A percentile compares a stretch with the other conserved stretches of the same genome.
These are phyloP conservation scores for Eupeodes corollae DNA, from an alignment of 1,140 invertebrate genomes.

Conservation along the genomic window DNA sequence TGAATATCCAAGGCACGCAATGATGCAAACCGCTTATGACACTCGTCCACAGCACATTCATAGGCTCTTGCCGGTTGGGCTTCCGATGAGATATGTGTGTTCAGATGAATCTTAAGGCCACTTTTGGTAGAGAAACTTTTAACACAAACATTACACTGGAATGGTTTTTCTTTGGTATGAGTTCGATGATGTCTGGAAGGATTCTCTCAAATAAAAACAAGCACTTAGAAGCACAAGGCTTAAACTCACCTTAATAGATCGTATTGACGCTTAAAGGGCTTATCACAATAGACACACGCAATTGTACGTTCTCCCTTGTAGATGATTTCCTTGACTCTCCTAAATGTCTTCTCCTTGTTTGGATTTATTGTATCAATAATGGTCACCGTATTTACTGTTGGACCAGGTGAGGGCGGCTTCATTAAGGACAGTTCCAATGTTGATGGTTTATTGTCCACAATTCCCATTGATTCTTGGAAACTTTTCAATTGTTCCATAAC, in stretches of 20 bases:
- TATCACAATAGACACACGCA: conserved; percentile 16
- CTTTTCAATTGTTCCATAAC: not conserved
- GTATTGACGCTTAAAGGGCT: conserved; percentile 13
- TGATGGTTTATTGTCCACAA: not conserved
- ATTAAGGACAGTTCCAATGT: not conserved
- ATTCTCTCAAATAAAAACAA: not conserved
- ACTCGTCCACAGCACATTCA: conserved; percentile 4
- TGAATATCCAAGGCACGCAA: conserved; percentile 3
- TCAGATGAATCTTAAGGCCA: conserved; percentile 2
- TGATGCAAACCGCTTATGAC: conserved; percentile 2
- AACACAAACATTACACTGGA: conserved; percentile 6
- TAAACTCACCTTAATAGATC: conserved; percentile 12
- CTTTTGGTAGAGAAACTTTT: conserved; percentile 3
- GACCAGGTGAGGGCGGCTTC: not conserved
- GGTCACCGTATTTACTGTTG: not conserved
- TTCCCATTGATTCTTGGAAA: not conserved
- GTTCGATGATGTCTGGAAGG: conserved; percentile 6
- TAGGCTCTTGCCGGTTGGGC: not conserved
- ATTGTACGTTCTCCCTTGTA: conserved; percentile 1
- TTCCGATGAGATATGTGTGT: conserved; percentile 1
- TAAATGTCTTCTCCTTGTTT: not conserved
- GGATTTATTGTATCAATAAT: not conserved
- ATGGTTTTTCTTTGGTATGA: conserved; percentile 7
- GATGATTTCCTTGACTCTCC: not conserved
- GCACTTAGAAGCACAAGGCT: not conserved